phyloP scores from a whole-genome alignment of 2,888 invertebrate genomes.

The Pseudococcus longispinus region DNA sequence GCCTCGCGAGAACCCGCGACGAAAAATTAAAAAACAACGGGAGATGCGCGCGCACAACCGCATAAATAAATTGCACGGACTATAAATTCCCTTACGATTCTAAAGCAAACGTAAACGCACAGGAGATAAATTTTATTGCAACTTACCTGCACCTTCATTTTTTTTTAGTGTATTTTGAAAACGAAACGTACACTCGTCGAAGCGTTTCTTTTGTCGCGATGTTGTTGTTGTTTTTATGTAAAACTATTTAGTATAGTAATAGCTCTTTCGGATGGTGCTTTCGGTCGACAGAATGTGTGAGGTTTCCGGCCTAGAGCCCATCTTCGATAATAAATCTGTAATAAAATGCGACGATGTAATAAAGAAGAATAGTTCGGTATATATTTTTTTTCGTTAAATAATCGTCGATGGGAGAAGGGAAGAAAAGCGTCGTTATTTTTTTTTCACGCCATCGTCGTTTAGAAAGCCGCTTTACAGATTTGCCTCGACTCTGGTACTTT shows the following conservation, averaged over 20 bases:
- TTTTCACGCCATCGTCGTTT: neutral
- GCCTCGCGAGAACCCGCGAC: no score
- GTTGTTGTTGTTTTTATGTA: neutral
- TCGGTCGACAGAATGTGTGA: neutral
- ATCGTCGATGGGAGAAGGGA: neutral
- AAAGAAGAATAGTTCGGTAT: neutral
- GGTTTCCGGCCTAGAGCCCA: neutral
- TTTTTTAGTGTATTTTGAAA: neutral
- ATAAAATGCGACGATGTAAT: neutral
- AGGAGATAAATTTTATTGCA: neutral
- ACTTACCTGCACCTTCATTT: neutral
- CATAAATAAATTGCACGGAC: no score
- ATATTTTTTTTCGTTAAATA: neutral
- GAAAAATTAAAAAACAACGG: no score
- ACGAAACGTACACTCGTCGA: neutral
- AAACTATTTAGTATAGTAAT: neutral
- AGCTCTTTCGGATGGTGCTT: neutral
- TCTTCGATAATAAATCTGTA: neutral
- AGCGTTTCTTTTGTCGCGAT: neutral
- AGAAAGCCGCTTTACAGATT: neutral
- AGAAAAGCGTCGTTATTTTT: neutral
- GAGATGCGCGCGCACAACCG: no score
- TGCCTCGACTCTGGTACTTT: neutral
- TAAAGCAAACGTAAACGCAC: neutral
- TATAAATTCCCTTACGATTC: neutral